Base-by-base conservation (phyloP, 2,888 invertebrate species). In the Ditylenchus weischeri region DNA sequence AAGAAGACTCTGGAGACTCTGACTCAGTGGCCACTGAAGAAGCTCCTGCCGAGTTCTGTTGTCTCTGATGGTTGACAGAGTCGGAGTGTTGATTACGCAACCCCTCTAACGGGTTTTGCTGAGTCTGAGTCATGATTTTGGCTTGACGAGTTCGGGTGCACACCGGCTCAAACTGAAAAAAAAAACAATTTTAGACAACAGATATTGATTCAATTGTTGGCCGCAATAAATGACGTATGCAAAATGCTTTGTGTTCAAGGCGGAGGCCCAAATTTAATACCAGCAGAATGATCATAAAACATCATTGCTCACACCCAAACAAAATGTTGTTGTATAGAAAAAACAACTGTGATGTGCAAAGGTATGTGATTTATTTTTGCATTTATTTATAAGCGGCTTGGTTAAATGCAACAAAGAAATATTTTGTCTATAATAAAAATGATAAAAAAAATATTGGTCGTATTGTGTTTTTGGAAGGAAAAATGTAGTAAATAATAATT, bases 91-190 rank as follows among this genome's bases (percentile, higher is more conserved):
- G 18, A 54, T 54, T 23, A 15, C 18, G 57, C 10, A 18, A 54
- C 23, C 29, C 54, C 18, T 54, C 57, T 29, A 29, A 23, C 7
- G 13, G 11, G 35, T 59, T 59, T 36, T 59, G 15, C 23, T 38
- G 38, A 10, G 18, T 29, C 18, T 54, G 23, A 29, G 57, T 54
- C 36, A 59, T 38, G 21, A 7, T 29, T 59, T 36, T 59, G 23
- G 59, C 11, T 35, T 35, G 43, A 19, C 35, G 21, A 8, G 13
- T 59, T 23, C 43, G 59, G 19, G 59, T 59, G 19, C 19, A 19
- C 2, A 59, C 59, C 2, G 59, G 59, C 36, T 59, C 59, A 35
- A 59, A 59, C 59, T 59, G n/a, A 59, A 59, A 54, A 54, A 15
- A 29, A 13, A 43, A 43, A 43, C 8, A 13, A 13, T 43, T 8